A percentile compares a stretch with the other conserved stretches of the same genome.
Evolutionary conservation across 2,113 vertebrate species (phyloP).

Genomic region (Mystacornis crossleyi): DNA sequence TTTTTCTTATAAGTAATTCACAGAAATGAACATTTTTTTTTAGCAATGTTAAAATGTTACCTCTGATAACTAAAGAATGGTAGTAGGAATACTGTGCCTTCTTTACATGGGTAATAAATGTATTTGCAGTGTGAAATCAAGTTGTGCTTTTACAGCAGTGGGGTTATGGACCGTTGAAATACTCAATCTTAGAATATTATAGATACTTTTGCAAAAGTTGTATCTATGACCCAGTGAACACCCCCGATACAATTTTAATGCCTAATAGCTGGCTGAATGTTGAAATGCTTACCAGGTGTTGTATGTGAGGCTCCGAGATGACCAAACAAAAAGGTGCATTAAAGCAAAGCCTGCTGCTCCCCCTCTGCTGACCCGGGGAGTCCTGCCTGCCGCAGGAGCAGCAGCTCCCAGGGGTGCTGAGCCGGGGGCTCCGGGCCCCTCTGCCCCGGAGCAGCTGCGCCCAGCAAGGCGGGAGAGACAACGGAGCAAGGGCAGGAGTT

Average conservation of each 20-base stretch:
- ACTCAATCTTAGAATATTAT: neutral
- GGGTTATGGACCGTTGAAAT: neutral
- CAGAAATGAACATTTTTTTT: neutral
- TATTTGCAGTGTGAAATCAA: neutral
- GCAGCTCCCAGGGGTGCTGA: neutral
- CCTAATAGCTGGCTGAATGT: too few species aligned
- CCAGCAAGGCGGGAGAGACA: fast-evolving
- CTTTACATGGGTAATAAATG: neutral
- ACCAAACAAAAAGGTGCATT: neutral
- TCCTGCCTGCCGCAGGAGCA: neutral
- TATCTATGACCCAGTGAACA: fast-evolving
- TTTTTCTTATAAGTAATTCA: neutral
- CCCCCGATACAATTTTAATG: neutral
- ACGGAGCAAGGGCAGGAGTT: neutral
- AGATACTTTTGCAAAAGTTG: neutral
- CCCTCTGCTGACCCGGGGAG: neutral
- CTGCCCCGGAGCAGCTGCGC: neutral
- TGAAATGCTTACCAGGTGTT: neutral
- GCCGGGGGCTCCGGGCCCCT: neutral
- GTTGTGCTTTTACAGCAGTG: neutral
- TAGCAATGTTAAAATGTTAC: neutral
- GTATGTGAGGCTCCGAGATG: neutral
- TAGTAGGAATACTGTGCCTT: neutral
- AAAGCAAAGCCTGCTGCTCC: neutral
- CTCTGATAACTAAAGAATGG: neutral